phyloP scores from a whole-genome alignment of 2,797 vertebrate species.

The Esox masquinongy region DNA sequence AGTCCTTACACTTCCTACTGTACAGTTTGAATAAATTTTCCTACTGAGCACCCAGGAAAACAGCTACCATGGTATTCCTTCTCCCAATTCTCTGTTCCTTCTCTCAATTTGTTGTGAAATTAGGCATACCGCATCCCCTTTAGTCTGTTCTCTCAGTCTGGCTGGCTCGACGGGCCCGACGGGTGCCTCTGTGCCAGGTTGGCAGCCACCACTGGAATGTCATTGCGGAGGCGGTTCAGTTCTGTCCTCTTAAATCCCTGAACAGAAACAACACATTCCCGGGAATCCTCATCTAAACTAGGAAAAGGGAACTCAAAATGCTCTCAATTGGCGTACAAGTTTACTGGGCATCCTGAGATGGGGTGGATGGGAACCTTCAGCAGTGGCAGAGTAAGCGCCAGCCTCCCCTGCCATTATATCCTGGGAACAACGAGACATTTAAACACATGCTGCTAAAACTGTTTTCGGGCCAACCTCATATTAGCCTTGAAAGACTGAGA shows the following conservation, averaged over 20 bases:
- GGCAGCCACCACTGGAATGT: constrained; percentile 48
- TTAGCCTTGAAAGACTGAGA: neutral
- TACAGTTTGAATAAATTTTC: constrained; percentile 18
- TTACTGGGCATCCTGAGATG: constrained; percentile 39
- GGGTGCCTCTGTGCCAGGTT: constrained; percentile 58
- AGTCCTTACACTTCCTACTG: neutral
- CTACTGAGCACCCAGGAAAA: constrained; percentile 23
- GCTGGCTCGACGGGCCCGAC: constrained; percentile 39
- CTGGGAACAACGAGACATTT: constrained; percentile 22
- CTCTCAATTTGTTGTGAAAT: constrained; percentile 59
- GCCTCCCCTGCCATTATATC: constrained; percentile 12
- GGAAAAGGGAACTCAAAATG: constrained; percentile 39
- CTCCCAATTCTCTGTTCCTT: constrained; percentile 22
- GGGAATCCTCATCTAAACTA: constrained; percentile 32
- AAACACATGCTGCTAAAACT: constrained; percentile 3
- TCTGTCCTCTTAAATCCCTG: constrained; percentile 51
- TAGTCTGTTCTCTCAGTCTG: constrained; percentile 45
- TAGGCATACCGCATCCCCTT: constrained; percentile 47
- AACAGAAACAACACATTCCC: constrained; percentile 43
- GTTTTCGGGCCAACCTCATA: neutral
- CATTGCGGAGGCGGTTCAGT: constrained; percentile 40
- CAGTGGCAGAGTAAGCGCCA: constrained; percentile 31
- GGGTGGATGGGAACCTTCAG: constrained; percentile 47
- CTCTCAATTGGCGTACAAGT: constrained; percentile 41
- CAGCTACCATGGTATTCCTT: constrained; percentile 11